phyloP scores from a whole-genome alignment of 1,140 invertebrate genomes.

The Drosophila bocki region DNA sequence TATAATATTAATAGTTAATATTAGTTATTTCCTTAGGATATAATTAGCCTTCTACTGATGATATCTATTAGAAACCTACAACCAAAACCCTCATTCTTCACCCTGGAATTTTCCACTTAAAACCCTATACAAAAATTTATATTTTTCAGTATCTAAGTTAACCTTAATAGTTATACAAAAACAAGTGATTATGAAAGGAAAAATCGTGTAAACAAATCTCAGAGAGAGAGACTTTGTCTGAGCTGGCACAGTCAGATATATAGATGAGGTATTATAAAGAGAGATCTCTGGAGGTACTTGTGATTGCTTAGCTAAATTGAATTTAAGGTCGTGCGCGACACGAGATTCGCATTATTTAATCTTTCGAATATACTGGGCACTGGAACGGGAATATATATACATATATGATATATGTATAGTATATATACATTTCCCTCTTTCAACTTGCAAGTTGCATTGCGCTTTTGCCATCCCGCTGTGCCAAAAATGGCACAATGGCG shows the following conservation, averaged over 20 bases:
- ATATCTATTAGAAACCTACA: not conserved
- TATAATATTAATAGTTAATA: not conserved
- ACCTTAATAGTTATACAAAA: conserved; percentile 76
- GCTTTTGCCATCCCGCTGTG: conserved; percentile 56
- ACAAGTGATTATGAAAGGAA: conserved; percentile 25
- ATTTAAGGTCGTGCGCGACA: conserved; percentile 78
- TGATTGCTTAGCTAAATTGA: conserved; percentile 68
- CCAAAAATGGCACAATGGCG: conserved; percentile 70
- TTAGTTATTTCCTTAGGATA: not conserved
- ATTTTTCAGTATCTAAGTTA: conserved; percentile 38
- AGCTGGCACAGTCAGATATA: conserved; percentile 8
- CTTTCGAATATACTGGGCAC: conserved; percentile 29
- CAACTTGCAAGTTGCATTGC: conserved; percentile 63
- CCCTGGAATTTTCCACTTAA: conserved; percentile 20
- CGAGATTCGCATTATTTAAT: conserved; percentile 77
- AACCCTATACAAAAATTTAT: conserved; percentile 37
- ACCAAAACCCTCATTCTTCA: not conserved
- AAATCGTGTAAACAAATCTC: conserved; percentile 64
- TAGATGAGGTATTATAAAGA: conserved; percentile 1
- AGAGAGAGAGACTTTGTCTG: not conserved
- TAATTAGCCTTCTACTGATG: not conserved
- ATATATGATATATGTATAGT: not conserved
- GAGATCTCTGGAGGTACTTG: conserved; percentile 13
- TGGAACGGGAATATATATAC: conserved; percentile 2
- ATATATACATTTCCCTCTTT: conserved; percentile 3